A percentile compares a stretch with the other conserved stretches of the same genome.
phyloP scores from a whole-genome alignment of 2,113 vertebrate species.

The Pseudorectes ferrugineus region DNA sequence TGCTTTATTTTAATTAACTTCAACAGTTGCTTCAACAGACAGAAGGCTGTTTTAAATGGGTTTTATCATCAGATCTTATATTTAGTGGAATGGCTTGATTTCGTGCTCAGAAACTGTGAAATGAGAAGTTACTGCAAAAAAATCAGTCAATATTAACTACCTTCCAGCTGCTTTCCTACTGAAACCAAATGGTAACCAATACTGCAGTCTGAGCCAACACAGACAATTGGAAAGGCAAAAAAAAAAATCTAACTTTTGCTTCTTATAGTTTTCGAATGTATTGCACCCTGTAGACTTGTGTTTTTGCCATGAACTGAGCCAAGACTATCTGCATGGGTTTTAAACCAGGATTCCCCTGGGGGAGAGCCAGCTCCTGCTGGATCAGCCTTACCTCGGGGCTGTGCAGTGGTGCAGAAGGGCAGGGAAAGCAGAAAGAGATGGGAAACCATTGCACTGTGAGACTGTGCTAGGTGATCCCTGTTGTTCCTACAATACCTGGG shows the following conservation, averaged over 20 bases:
- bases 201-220: neutral
- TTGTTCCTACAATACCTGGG: neutral
- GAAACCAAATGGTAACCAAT: neutral
- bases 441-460: neutral
- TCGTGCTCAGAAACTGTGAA: slow-evolving; percentile 33
- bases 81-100: slow-evolving; percentile 21
- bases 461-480: neutral
- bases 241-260: neutral
- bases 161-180: neutral
- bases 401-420: neutral
- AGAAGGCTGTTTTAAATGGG: neutral
- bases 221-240: neutral
- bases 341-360: neutral
- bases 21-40: neutral
- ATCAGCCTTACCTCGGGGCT: neutral
- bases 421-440: neutral
- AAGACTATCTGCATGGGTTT: neutral
- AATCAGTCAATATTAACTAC: neutral
- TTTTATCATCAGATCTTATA: neutral
- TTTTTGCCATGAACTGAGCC: neutral
- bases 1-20: neutral
- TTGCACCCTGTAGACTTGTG: neutral
- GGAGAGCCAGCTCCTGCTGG: neutral
- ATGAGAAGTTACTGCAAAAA: neutral
- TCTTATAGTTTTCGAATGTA: neutral